A percentile compares a stretch with the other conserved stretches of the same genome.
phyloP scores from a whole-genome alignment of 2,113 vertebrate species.

The Trochalopteron elliotii region DNA sequence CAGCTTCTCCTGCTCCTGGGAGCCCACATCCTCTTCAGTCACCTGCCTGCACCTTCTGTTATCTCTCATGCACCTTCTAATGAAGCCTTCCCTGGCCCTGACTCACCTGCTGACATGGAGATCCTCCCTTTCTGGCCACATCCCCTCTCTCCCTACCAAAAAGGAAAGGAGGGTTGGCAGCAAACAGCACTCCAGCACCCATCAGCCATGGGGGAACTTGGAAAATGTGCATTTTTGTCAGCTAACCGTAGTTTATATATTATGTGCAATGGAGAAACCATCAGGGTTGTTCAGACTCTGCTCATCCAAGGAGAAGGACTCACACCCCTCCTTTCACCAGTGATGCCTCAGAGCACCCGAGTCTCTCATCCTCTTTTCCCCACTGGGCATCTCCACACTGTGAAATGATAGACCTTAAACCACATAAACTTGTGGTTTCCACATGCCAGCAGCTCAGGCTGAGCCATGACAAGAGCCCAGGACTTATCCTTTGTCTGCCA shows the following conservation, averaged over 20 bases:
- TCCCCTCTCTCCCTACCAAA: not conserved
- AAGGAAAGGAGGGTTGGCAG: not conserved
- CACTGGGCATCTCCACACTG: not conserved
- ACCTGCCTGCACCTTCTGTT: not conserved
- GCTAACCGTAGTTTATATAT: not conserved
- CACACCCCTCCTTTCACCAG: not conserved
- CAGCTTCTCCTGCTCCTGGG: not conserved
- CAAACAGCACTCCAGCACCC: not conserved
- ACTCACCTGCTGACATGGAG: not conserved
- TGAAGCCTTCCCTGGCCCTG: not conserved
- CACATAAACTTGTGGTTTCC: not conserved
- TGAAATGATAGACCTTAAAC: not conserved
- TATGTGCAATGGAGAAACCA: not conserved
- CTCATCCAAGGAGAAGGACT: not conserved
- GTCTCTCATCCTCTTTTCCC: not conserved
- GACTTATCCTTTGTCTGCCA: not conserved
- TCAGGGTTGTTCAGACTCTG: rapidly evolving
- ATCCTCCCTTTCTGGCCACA: not conserved
- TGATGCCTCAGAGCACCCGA: rapidly evolving
- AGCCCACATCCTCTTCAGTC: slow-evolving; percentile 1
- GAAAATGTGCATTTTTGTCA: not conserved
- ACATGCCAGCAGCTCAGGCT: not conserved
- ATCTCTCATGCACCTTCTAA: not conserved
- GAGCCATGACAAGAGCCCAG: not conserved
- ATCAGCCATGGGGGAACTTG: not conserved